Base-by-base conservation (phyloP, 2,888 invertebrate genomes). In the Amphimallon solstitiale region DNA sequence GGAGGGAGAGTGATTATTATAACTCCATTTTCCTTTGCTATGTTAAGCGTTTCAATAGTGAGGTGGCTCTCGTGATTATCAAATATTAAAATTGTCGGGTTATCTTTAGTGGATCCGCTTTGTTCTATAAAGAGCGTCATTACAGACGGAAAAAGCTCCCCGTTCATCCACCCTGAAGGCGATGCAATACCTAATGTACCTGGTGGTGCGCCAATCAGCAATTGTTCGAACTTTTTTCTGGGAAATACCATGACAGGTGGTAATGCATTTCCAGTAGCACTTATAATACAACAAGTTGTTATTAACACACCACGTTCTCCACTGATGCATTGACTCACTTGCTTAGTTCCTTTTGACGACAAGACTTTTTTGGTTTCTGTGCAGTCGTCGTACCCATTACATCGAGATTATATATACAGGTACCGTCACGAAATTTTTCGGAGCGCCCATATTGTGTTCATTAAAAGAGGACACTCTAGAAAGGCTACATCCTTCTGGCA, bases 1-100 rank as follows among this genome's bases (percentile, higher is more conserved):
- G 48, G 48, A 15, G 48, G 48, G n/a, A 48, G 14, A 1, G 48
- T 48, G n/a, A 48, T 9, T 3, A 48, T n/a, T 2, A 19, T 48
- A n/a, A 48, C 48, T 10, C 48, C 23, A 23, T 48, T 48, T n/a
- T 15, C 21, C 19, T 48, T 48, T n/a, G 48, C 48, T n/a, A 48
- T 9, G 10, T 48, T 48, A 17, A 48, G n/a, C 15, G 10, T 19
- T 5, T n/a, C 48, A 14, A 19, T 15, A 17, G 15, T 17, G 15
- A 48, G 19, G 10, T 48, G 48, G 15, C 19, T 48, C 48, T 48
- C 17, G 19, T 48, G 48, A 48, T 48, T 48, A 10, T 48, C 48
- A n/a, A 48, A n/a, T 3, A 48, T 48, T 17, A 48, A 19, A 48
- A n/a, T 48, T 48, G 23, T 23, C 23, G 48, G 17, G 19, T 48